Evolutionary conservation across 2,113 vertebrate genomes (phyloP).

Genomic region (Labeo rohita): DNA sequence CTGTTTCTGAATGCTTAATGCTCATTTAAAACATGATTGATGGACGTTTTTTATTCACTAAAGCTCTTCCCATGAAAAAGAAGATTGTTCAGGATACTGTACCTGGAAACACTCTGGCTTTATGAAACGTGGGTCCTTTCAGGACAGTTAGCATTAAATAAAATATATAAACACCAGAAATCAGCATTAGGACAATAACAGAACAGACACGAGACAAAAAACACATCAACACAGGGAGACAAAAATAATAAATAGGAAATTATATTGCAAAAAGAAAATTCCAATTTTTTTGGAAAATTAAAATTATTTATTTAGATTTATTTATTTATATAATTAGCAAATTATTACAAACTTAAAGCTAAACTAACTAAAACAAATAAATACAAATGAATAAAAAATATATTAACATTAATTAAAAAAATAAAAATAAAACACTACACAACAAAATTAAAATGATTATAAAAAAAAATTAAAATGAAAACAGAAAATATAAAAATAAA

Average conservation of each 20-base stretch:
- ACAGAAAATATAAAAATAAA: neutral
- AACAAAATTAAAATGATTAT: neutral
- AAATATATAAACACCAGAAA: slow-evolving; percentile 56
- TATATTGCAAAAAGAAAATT: neutral
- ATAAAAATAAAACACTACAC: neutral
- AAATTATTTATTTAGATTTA: too few species aligned
- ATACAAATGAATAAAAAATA: neutral
- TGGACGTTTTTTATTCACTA: neutral
- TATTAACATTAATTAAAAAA: neutral
- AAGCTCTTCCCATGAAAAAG: neutral
- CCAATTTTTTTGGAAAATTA: too few species aligned
- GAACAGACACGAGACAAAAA: neutral
- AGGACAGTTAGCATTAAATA: slow-evolving; percentile 57
- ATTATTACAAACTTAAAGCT: neutral
- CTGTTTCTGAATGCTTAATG: neutral
- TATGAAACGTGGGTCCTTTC: slow-evolving; percentile 55
- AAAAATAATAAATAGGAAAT: neutral
- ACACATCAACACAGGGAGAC: neutral
- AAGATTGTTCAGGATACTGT: slow-evolving; percentile 46
- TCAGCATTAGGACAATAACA: slow-evolving; percentile 47
- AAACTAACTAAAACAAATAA: neutral
- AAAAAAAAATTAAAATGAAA: neutral
- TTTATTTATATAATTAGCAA: too few species aligned
- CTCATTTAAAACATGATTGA: neutral
- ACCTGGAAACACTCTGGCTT: slow-evolving; percentile 55